Evolutionary conservation across 2,888 invertebrate species (phyloP), one percentile per base, ranked within the genome.

Genomic region (Monochamus alternatus): DNA sequence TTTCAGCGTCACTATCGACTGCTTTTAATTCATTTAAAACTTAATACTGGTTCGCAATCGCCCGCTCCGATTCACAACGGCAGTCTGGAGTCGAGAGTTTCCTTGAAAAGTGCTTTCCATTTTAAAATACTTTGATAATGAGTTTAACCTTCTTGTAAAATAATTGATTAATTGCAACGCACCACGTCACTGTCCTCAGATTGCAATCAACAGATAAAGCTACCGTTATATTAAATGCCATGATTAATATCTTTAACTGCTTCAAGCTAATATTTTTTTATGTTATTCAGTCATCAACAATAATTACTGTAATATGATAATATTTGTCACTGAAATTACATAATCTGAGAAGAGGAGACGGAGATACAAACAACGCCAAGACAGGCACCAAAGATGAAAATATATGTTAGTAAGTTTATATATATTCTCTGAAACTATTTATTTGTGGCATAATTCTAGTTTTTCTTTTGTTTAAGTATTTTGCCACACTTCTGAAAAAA

Each of bases 31-130:
- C 55, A 55, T 3, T 55, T 55, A 55, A 55, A 55, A 14, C 55
- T 3, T 55, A 55, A 55, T 9, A 51, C 12, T 47, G 47, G 2
- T 55, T 55, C 55, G 22, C 14, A 55, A n/a, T 55, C 55, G n/a
- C 3, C 55, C 1, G 12, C n/a, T 52, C 22, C 22, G 52, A n/a
- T 12, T 52, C 10, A 44, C 7, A 22, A 22, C 22, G 0, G 22
- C 22, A 44, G 44, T 12, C 9, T 5, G 9, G 8, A 12, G 47
- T 47, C 47, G 10, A 22, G n/a, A 5, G 14, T 55, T 55, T 7
- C 55, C 55, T 55, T 55, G n/a, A 55, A 55, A n/a, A 55, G 55
- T 55, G 55, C 55, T 55, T 55, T 55, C 3, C 55, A 55, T 55
- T 55, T 55, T 55, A 55, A 55, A 55, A 55, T 55, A 55, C 55